Base-by-base conservation (phyloP, 2,888 invertebrate genomes). In the Netelia inedita region DNA sequence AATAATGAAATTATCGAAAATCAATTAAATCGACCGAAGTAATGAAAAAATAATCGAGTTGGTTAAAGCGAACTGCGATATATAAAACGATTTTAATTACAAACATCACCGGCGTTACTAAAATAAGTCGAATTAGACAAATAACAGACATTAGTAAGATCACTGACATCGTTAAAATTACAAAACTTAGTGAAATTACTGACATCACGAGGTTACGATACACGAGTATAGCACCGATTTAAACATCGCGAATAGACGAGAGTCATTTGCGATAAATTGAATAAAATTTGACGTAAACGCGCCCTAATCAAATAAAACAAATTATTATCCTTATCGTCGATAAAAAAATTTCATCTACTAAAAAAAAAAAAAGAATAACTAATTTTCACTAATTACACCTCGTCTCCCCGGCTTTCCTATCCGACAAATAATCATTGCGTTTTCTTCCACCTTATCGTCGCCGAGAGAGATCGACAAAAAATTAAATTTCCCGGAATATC, bases 401-500 rank as follows among this genome's bases (percentile, higher is more conserved):
- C 46, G 46, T 46, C 46, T 46, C 14, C 11, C 14, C 3, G 46
- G 14, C 46, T 14, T 43, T 57, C 19, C 14, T 46, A 14, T 46
- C 19, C 8, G 63, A n/a, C 50, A 21, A 65, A 35, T n/a, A 14
- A 65, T 65, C 6, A 75, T 65, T 55, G 53, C 28, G 28, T 41
- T 63, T 35, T 55, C 71, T 21, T 79, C 53, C 50, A 3, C 19
- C 28, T 23, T 35, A 63, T 41, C 61, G 2, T 9, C 10, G n/a
- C n/a, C 59, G 61, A 59, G 41, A 14, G 50, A n/a, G 14, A 59
- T 14, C 11, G 21, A 50, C 28, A 74, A 35, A 55, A 21, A 55
- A 21, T 43, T 35, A 59, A 73, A 68, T 80, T 59, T 74, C 50
- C 66, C 23, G 59, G 61, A 61, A 68, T 11, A 74, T 53, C 41